phyloP scores from a whole-genome alignment of 1,140 invertebrate species.

The Platyscapa corneri region DNA sequence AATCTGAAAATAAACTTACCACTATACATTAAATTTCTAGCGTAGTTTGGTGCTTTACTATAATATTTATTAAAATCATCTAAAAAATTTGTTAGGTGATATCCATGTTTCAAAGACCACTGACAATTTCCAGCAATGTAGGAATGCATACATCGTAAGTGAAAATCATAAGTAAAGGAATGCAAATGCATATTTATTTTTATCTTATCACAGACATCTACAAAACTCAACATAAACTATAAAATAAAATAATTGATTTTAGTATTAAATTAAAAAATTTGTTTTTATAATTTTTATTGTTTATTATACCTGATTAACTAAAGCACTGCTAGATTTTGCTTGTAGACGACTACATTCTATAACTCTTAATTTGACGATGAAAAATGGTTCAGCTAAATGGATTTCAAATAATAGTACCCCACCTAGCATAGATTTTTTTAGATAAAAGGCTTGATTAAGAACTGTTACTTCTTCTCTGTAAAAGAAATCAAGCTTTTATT shows the following conservation, averaged over 20 bases:
- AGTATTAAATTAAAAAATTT: not conserved
- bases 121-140: slow-evolving; percentile 80
- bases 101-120: slow-evolving; percentile 79
- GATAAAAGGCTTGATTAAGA: slow-evolving; percentile 75
- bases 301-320: slow-evolving; percentile 75
- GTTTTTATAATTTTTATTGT: slow-evolving; percentile 33
- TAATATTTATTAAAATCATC: slow-evolving; percentile 91
- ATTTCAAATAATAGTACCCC: slow-evolving; percentile 83
- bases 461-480: slow-evolving; percentile 57
- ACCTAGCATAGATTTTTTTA: slow-evolving; percentile 82
- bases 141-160: slow-evolving; percentile 83
- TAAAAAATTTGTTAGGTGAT: slow-evolving; percentile 86
- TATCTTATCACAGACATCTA: slow-evolving; percentile 86
- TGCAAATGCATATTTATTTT: slow-evolving; percentile 87
- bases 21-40: slow-evolving; percentile 84
- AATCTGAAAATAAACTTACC: slow-evolving; percentile 71
- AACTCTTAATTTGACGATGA: slow-evolving; percentile 82
- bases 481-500: slow-evolving; percentile 41
- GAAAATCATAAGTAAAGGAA: slow-evolving; percentile 92
- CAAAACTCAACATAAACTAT: slow-evolving; percentile 82
- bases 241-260: slow-evolving; percentile 53
- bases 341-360: slow-evolving; percentile 81
- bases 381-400: slow-evolving; percentile 83
- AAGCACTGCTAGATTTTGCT: slow-evolving; percentile 73
- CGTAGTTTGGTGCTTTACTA: slow-evolving; percentile 87